Conservation (phyloP, 2,888 invertebrate species). For the Pilophorus perplexus region DNA sequence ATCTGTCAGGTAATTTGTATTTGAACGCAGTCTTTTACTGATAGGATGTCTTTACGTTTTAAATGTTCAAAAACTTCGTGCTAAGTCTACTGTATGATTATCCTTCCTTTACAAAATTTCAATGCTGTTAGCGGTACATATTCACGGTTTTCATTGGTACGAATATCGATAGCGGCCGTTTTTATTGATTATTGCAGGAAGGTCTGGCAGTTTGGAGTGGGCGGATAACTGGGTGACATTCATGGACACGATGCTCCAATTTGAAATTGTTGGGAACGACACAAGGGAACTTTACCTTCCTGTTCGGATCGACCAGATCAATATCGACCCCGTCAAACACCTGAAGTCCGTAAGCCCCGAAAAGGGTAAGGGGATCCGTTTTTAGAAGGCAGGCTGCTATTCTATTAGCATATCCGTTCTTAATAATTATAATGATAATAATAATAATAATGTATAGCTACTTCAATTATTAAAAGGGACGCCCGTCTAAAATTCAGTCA, state of each 20-base stretch:
- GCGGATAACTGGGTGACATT: conserved; percentile 90
- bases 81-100: too few species aligned
- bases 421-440: too few species aligned
- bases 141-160: too few species aligned
- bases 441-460: too few species aligned
- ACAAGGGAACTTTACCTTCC: conserved; percentile 82
- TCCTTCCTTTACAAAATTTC: too few species aligned
- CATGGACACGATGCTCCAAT: conserved; percentile 95
- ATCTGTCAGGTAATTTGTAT: conserved; percentile 59
- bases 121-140: too few species aligned
- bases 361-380: neutral
- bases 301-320: conserved; percentile 76
- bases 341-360: conserved; percentile 52
- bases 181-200: neutral
- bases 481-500: too few species aligned
- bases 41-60: too few species aligned
- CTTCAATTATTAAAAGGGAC: too few species aligned
- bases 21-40: too few species aligned
- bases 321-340: conserved; percentile 77
- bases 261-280: conserved; percentile 74
- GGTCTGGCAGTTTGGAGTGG: conserved; percentile 76
- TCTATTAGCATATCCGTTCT: too few species aligned
- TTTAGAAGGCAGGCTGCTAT: neutral
- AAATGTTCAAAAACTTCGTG: too few species aligned
- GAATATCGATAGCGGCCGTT: neutral